Percentiles rank a stretch among this genome's conserved stretches.
Conservation (phyloP, 1,140 invertebrate genomes). For the Drosophila aff. region DNA sequence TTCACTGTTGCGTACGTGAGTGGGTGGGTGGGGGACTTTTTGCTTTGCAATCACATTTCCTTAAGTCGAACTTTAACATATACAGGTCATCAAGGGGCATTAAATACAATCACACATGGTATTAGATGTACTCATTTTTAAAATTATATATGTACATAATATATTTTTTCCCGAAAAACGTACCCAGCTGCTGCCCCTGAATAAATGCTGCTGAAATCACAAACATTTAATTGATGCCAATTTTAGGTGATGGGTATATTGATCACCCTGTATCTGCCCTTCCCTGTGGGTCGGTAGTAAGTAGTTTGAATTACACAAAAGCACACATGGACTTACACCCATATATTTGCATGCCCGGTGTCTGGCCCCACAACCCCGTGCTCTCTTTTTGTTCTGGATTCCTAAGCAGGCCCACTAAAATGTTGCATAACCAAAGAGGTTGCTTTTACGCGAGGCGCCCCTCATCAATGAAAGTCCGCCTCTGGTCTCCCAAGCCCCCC, state of each 20-base stretch:
- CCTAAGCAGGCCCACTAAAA: slow-evolving; percentile 42
- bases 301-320: slow-evolving; percentile 43
- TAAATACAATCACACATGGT: background rate
- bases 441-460: slow-evolving; percentile 8
- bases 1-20: background rate
- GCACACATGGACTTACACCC: slow-evolving; percentile 27
- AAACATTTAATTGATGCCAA: slow-evolving; percentile 34
- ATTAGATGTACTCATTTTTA: background rate
- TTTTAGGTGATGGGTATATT: background rate
- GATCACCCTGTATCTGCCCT: slow-evolving; percentile 47
- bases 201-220: slow-evolving; percentile 30
- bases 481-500: background rate
- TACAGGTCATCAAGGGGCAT: background rate
- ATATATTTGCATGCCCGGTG: slow-evolving; percentile 50
- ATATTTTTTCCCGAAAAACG: background rate
- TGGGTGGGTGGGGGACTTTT: background rate
- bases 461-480: slow-evolving; percentile 1
- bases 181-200: too few species aligned
- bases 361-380: slow-evolving; percentile 6
- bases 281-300: slow-evolving; percentile 5
- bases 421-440: slow-evolving; percentile 67
- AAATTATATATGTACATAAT: background rate
- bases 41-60: background rate
- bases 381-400: slow-evolving; percentile 44
- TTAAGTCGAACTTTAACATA: background rate